Percentiles rank a stretch among this genome's conserved stretches.
phyloP scores from a whole-genome alignment of 2,113 vertebrate genomes.

The Baryphthengus martii region DNA sequence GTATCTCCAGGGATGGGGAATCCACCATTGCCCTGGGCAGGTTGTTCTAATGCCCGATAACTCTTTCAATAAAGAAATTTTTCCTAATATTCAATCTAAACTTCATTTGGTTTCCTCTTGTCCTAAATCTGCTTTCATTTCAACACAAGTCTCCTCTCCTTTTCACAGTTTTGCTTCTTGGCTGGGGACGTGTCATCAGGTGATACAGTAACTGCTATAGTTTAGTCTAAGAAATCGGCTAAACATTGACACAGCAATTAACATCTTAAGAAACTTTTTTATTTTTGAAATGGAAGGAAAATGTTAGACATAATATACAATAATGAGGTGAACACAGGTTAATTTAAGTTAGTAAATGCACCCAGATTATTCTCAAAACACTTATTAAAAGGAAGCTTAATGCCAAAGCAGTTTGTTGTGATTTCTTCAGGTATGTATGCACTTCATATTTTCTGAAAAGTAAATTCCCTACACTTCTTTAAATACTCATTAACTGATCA shows the following conservation, averaged over 20 bases:
- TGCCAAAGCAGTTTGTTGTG: neutral
- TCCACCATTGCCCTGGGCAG: too few species aligned
- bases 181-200: too few species aligned
- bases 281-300: neutral
- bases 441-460: neutral
- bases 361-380: neutral
- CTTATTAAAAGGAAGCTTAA: neutral
- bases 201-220: too few species aligned
- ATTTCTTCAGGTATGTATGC: neutral
- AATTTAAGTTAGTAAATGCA: neutral
- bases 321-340: neutral
- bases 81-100: too few species aligned
- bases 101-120: too few species aligned
- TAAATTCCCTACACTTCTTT: neutral
- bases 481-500: neutral
- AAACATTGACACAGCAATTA: neutral
- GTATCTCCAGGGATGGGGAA: too few species aligned
- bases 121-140: too few species aligned
- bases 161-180: too few species aligned
- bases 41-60: too few species aligned
- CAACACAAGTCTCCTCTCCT: too few species aligned
- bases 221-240: too few species aligned
- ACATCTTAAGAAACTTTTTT: neutral
- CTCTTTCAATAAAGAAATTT: too few species aligned
- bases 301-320: neutral